Conservation (phyloP, 2,888 invertebrate genomes). For the Papilio elwesi region DNA sequence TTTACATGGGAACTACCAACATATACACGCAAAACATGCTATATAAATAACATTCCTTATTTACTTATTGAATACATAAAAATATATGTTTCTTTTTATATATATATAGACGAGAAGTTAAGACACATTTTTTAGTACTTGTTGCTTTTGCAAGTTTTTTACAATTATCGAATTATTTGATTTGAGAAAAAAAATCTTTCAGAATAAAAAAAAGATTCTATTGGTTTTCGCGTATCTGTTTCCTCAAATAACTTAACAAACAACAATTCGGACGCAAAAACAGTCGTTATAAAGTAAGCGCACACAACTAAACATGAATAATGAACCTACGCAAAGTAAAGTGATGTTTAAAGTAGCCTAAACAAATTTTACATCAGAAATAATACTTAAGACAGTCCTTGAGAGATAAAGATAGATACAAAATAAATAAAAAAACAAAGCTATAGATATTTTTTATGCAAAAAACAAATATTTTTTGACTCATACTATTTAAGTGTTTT, state of each 20-base stretch:
- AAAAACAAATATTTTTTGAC: background rate
- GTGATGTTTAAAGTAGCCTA: background rate
- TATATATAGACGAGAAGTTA: slow-evolving; percentile 1
- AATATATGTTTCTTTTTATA: slow-evolving; percentile 27
- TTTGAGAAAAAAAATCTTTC: too few species aligned
- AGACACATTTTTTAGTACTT: slow-evolving; percentile 15
- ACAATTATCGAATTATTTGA: background rate
- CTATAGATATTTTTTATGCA: background rate
- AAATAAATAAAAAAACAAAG: background rate
- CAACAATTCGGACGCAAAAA: background rate
- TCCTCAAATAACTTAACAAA: background rate
- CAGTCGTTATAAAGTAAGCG: background rate
- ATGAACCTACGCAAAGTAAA: background rate
- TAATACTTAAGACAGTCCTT: too few species aligned
- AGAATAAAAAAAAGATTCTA: too few species aligned
- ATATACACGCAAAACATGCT: slow-evolving; percentile 36
- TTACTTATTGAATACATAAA: slow-evolving; percentile 27
- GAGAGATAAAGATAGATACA: too few species aligned
- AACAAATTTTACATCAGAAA: background rate
- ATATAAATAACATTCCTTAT: slow-evolving; percentile 26
- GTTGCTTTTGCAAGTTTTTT: background rate
- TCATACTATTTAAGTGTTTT: too few species aligned
- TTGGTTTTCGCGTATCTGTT: too few species aligned
- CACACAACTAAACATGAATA: background rate
- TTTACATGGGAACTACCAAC: slow-evolving; percentile 49